Conservation (phyloP, 1,140 invertebrate species). For the Aphis gossypii region DNA sequence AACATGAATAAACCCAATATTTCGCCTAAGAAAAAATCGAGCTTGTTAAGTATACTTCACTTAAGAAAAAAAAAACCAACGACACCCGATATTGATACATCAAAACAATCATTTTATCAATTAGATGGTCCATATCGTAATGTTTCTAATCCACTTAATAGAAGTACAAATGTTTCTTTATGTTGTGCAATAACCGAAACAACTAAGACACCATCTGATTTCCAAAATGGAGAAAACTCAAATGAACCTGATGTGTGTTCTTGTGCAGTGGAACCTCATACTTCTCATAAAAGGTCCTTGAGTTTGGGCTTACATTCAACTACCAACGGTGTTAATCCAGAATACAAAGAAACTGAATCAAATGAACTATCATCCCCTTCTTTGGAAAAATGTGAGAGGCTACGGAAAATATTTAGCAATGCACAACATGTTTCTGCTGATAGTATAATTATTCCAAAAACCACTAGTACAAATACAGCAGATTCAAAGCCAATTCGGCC, state of each 20-base stretch:
- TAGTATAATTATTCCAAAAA: slow-evolving; percentile 60
- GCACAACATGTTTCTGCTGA: slow-evolving; percentile 60
- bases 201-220: slow-evolving; percentile 40
- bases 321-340: slow-evolving; percentile 38
- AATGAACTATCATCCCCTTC: slow-evolving; percentile 51
- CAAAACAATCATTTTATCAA: background rate
- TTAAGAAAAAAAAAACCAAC: slow-evolving; percentile 33
- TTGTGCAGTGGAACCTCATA: slow-evolving; percentile 46
- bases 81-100: background rate
- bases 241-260: slow-evolving; percentile 45
- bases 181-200: slow-evolving; percentile 62
- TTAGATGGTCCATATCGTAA: slow-evolving; percentile 43
- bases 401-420: slow-evolving; percentile 55
- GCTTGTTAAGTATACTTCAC: slow-evolving; percentile 33
- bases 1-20: slow-evolving; percentile 33
- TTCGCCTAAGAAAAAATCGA: slow-evolving; percentile 49
- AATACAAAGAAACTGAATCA: slow-evolving; percentile 53
- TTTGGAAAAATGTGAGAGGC: slow-evolving; percentile 43
- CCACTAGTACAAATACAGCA: slow-evolving; percentile 41
- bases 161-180: slow-evolving; percentile 61
- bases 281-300: slow-evolving; percentile 60
- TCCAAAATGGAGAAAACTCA: slow-evolving; percentile 52
- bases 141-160: slow-evolving; percentile 45
- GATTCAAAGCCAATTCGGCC: slow-evolving; percentile 49
- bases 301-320: slow-evolving; percentile 59